A percentile compares a stretch with the other conserved stretches of the same genome.
Evolutionary conservation across 2,888 invertebrate genomes (phyloP).

Genomic region (Anagyrus pseudococci): DNA sequence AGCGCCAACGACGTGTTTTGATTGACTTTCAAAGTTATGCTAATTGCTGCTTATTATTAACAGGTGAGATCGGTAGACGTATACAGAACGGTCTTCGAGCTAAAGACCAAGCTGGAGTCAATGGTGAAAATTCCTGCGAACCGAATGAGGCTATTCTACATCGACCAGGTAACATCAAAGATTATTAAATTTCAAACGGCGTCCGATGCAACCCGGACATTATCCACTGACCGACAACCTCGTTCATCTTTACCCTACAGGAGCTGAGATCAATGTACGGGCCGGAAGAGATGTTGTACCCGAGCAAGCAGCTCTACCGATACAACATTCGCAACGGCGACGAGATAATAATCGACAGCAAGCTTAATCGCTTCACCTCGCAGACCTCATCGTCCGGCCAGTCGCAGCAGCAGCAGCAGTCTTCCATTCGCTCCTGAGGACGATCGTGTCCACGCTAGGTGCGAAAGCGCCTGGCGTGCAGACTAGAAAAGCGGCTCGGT

Average conservation of each 20-base stretch:
- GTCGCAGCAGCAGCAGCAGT: constrained; percentile 29
- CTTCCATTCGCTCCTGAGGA: constrained; percentile 55
- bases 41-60: constrained; percentile 28
- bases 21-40: not conserved
- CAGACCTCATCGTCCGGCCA: constrained; percentile 42
- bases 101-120: constrained; percentile 80
- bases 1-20: too few relatives aligned
- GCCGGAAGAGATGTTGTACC: constrained; percentile 88
- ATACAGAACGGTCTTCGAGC: constrained; percentile 78
- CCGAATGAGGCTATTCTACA: constrained; percentile 88
- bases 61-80: constrained; percentile 60
- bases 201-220: too few relatives aligned
- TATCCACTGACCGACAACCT: too few relatives aligned
- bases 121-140: constrained; percentile 82
- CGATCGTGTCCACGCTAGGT: constrained; percentile 22
- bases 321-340: constrained; percentile 90
- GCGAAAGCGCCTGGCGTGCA: too few relatives aligned
- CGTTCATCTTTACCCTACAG: constrained; percentile 38
- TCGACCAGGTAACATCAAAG: constrained; percentile 87
- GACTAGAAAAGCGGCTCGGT: too few relatives aligned
- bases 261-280: constrained; percentile 67
- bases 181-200: too few relatives aligned
- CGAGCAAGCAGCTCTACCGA: constrained; percentile 87
- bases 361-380: constrained; percentile 66
- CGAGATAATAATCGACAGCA: constrained; percentile 88